phyloP scores from a whole-genome alignment of 64 coral and sea anemone genomes.

The Pachyseris speciosa region DNA sequence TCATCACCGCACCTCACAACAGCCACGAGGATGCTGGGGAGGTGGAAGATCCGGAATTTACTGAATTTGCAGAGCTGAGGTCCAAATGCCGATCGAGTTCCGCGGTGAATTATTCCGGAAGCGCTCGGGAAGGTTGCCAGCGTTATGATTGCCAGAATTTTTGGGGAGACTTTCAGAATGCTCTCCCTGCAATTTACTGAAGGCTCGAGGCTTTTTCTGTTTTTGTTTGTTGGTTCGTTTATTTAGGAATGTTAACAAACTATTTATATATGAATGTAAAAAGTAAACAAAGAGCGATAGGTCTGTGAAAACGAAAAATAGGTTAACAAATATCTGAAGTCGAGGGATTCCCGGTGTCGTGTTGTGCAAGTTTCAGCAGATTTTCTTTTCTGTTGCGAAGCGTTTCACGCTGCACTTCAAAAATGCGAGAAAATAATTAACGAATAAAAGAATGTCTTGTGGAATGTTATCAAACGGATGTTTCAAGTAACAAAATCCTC shows the following conservation, averaged over 20 bases:
- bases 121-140: neutral
- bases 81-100: conserved; percentile 30
- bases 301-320: no score
- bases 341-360: neutral
- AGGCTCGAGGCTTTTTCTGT: neutral
- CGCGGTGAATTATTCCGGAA: neutral
- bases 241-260: conserved; percentile 2
- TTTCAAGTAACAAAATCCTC: neutral
- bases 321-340: neutral
- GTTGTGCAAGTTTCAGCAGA: no score
- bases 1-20: neutral
- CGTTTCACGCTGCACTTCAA: no score
- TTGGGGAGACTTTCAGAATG: conserved; percentile 6
- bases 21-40: neutral
- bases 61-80: conserved; percentile 33
- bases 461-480: neutral
- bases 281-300: neutral
- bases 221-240: neutral
- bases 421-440: neutral
- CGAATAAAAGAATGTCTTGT: neutral
- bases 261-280: conserved; percentile 2
- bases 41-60: conserved; percentile 17
- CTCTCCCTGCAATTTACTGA: conserved; percentile 2
- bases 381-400: no score
- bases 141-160: neutral